Evolutionary conservation across 2,113 vertebrate species (phyloP).

Genomic region (Zapornia atra): DNA sequence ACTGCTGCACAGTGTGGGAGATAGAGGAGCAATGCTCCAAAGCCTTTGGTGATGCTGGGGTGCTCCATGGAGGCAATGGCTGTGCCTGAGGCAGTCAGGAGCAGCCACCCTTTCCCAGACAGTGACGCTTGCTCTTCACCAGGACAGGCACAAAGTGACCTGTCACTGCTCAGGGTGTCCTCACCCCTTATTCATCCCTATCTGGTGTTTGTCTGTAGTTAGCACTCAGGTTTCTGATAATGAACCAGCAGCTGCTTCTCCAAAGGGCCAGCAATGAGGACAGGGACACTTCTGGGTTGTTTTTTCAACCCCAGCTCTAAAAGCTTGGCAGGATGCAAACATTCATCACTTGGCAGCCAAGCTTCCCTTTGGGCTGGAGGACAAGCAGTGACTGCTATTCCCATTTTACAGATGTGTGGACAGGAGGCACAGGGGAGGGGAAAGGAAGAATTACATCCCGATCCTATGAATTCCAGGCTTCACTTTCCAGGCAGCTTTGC

Average conservation of each 20-base stretch:
- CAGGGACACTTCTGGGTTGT: background rate
- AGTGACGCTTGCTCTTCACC: background rate
- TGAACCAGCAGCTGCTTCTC: background rate
- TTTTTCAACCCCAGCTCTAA: background rate
- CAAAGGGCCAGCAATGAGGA: background rate
- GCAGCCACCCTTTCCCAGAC: background rate
- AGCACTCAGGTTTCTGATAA: background rate
- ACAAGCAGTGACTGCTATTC: background rate
- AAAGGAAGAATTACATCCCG: background rate
- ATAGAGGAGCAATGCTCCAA: background rate
- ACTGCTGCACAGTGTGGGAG: accelerated
- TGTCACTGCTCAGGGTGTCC: background rate
- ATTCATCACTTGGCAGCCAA: background rate
- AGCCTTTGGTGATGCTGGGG: background rate
- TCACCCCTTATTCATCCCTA: background rate
- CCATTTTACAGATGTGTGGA: background rate
- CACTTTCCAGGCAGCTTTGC: background rate
- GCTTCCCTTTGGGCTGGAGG: background rate
- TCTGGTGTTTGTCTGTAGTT: background rate
- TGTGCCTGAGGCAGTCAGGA: background rate
- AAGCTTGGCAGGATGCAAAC: background rate
- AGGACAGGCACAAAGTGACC: background rate
- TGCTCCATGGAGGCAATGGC: background rate
- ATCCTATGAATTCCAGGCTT: background rate
- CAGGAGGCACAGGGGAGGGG: background rate